phyloP scores from a whole-genome alignment of 1,140 invertebrate genomes.

The Aphaenogaster ashmeadi region DNA sequence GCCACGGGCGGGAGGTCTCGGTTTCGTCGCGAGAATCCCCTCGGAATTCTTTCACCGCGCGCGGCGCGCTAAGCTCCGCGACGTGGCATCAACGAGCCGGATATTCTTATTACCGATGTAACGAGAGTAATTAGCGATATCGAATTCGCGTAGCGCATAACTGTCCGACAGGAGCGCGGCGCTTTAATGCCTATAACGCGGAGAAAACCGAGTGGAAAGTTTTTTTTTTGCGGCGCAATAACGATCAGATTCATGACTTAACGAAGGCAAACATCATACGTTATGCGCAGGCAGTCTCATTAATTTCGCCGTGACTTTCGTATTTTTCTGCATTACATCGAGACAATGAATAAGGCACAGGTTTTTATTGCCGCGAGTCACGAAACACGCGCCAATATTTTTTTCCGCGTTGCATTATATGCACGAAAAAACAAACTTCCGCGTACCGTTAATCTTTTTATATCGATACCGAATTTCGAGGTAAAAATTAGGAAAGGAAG shows the following conservation, averaged over 20 bases:
- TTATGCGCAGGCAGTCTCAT: constrained; percentile 27
- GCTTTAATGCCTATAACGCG: background rate
- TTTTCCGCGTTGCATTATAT: background rate
- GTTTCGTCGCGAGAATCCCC: constrained; percentile 7
- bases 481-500: background rate
- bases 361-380: constrained; percentile 54
- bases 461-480: background rate
- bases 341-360: constrained; percentile 28
- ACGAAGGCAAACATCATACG: constrained; percentile 39
- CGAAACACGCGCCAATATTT: constrained; percentile 13
- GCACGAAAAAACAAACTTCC: background rate
- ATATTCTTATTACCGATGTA: constrained; percentile 24
- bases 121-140: constrained; percentile 28
- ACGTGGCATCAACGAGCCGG: background rate
- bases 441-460: background rate
- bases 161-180: background rate
- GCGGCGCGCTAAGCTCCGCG: too few relatives aligned
- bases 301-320: constrained; percentile 34
- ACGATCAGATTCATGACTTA: constrained; percentile 24
- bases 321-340: constrained; percentile 54
- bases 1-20: background rate
- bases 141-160: background rate
- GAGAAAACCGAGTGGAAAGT: constrained; percentile 47
- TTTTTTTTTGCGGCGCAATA: constrained; percentile 32
- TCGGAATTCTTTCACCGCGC: constrained; percentile 15